A percentile compares a stretch with the other conserved stretches of the same genome.
phyloP scores from a whole-genome alignment of 2,113 vertebrate genomes.

The Tetrao urogallus region DNA sequence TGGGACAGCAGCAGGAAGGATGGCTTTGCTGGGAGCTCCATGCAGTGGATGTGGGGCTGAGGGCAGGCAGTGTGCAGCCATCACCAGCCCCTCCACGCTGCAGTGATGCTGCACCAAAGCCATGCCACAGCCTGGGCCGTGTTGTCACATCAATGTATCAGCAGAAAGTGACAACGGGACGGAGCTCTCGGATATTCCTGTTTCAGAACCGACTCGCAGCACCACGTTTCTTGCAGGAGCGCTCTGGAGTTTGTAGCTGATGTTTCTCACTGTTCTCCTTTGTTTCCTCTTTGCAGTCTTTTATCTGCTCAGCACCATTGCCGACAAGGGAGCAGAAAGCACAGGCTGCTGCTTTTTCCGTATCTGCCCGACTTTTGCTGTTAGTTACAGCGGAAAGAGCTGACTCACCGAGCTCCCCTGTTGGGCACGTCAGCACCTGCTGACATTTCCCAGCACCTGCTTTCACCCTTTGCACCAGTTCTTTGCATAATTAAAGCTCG shows the following conservation, averaged over 20 bases:
- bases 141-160: accelerated
- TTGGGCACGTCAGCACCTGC: too few relatives aligned
- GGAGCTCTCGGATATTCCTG: accelerated
- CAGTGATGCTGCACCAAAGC: accelerated
- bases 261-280: not conserved
- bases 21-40: not conserved
- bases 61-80: accelerated
- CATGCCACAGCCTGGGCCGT: accelerated
- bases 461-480: accelerated
- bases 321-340: accelerated
- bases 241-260: accelerated
- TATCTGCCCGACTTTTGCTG: accelerated
- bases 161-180: accelerated
- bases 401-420: accelerated
- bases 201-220: not conserved
- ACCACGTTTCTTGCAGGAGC: accelerated
- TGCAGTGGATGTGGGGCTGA: not conserved
- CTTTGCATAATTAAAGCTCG: not conserved
- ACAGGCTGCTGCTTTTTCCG: accelerated
- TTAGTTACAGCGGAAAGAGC: accelerated
- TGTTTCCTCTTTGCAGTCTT: not conserved
- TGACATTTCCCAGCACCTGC: not conserved
- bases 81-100: accelerated
- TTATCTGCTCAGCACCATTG: accelerated
- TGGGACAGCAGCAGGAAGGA: accelerated